Evolutionary conservation across 2,888 invertebrate species (phyloP).

Genomic region (Melolontha melolontha): DNA sequence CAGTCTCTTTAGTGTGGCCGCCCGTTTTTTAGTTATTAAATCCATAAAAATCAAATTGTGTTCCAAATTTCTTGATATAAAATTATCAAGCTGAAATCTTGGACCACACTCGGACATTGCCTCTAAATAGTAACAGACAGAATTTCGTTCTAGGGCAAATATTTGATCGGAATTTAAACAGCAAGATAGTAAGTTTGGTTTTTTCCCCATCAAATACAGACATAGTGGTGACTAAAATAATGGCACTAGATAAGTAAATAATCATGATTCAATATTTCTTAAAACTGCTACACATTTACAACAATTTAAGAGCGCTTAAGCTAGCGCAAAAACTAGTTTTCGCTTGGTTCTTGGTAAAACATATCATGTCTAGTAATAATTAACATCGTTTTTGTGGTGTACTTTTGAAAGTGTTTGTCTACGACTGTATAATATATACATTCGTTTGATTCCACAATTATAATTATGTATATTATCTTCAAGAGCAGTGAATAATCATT

Average conservation of each 20-base stretch:
- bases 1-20: slow-evolving; percentile 58
- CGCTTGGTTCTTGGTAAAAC: no score
- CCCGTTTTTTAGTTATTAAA: slow-evolving; percentile 59
- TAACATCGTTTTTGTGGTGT: no score
- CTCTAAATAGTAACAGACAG: slow-evolving; percentile 60
- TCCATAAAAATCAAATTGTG: slow-evolving; percentile 55
- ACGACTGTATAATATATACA: no score
- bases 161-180: slow-evolving; percentile 60
- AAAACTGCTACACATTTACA: no score
- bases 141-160: slow-evolving; percentile 54
- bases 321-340: background rate
- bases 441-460: no score
- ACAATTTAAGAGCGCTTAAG: background rate
- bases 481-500: no score
- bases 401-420: no score
- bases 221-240: slow-evolving; percentile 60
- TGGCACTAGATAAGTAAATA: slow-evolving; percentile 13
- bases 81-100: slow-evolving; percentile 55
- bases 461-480: no score
- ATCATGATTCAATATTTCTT: slow-evolving; percentile 16
- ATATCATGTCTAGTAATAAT: no score
- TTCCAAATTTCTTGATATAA: slow-evolving; percentile 52
- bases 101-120: slow-evolving; percentile 58
- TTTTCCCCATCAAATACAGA: slow-evolving; percentile 58
- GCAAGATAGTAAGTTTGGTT: slow-evolving; percentile 59